phyloP scores from a whole-genome alignment of 2,797 vertebrate genomes.

The Amblyraja radiata region DNA sequence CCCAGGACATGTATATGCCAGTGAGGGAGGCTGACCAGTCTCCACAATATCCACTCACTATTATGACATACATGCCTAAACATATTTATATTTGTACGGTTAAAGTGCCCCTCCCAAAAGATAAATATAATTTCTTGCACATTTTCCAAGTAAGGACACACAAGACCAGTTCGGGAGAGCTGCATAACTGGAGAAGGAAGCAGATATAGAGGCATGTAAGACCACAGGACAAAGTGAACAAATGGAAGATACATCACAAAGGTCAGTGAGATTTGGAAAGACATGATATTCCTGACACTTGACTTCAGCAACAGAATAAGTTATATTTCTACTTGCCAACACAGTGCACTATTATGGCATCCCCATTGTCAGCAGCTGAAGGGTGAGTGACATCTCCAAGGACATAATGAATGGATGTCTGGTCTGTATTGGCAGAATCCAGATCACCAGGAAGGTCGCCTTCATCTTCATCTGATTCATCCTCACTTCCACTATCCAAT shows the following conservation, averaged over 20 bases:
- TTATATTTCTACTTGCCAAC: conserved; percentile 61
- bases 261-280: background rate
- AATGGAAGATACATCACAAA: background rate
- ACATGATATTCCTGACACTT: background rate
- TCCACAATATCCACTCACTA: too few relatives aligned
- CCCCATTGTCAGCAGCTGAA: conserved; percentile 56
- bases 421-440: conserved; percentile 56
- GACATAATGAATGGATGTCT: conserved; percentile 65
- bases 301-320: background rate
- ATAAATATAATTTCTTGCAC: too few relatives aligned
- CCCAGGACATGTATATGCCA: too few relatives aligned
- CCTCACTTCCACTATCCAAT: conserved; percentile 65
- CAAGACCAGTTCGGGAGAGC: too few relatives aligned
- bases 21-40: too few relatives aligned
- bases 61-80: too few relatives aligned
- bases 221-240: background rate
- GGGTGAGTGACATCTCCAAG: conserved; percentile 85
- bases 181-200: background rate
- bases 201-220: background rate
- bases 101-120: too few relatives aligned
- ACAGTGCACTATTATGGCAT: conserved; percentile 81
- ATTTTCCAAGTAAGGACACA: too few relatives aligned
- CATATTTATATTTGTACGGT: too few relatives aligned
- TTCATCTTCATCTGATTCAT: conserved; percentile 51
- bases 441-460: conserved; percentile 45